Evolutionary conservation across 2,888 invertebrate genomes (phyloP).

Genomic region (Morpho helenor): DNA sequence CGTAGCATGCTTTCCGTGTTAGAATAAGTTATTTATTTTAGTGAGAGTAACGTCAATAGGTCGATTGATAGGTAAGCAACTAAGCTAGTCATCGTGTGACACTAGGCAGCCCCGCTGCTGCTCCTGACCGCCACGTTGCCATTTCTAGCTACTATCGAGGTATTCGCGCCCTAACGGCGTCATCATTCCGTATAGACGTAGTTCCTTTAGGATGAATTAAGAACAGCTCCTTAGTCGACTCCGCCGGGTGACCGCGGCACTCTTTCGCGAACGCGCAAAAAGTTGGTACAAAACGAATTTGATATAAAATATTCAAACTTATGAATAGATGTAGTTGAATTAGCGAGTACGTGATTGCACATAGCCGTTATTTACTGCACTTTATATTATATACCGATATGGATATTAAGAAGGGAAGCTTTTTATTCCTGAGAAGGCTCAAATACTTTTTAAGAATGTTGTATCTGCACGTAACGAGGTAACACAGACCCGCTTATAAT

Average conservation of each 20-base stretch:
- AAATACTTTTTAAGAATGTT: slow-evolving; percentile 19
- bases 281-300: slow-evolving; percentile 71
- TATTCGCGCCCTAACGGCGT: slow-evolving; percentile 40
- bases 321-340: slow-evolving; percentile 51
- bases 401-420: slow-evolving; percentile 14
- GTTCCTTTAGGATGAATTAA: slow-evolving; percentile 40
- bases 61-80: slow-evolving; percentile 67
- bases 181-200: slow-evolving; percentile 37
- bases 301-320: slow-evolving; percentile 52
- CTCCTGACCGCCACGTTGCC: slow-evolving; percentile 59
- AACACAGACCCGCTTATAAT: too few relatives aligned
- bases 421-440: slow-evolving; percentile 23
- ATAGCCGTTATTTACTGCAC: slow-evolving; percentile 40
- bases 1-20: slow-evolving; percentile 48
- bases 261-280: slow-evolving; percentile 37
- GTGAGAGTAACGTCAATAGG: slow-evolving; percentile 59
- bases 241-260: slow-evolving; percentile 18
- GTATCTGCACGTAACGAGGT: too few relatives aligned
- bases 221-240: slow-evolving; percentile 21
- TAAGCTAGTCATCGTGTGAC: slow-evolving; percentile 73
- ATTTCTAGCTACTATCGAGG: slow-evolving; percentile 54
- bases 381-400: slow-evolving; percentile 19
- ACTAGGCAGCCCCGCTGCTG: slow-evolving; percentile 31
- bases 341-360: slow-evolving; percentile 63
- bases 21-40: slow-evolving; percentile 75